Percentiles rank a stretch among this genome's conserved stretches.
Conservation (phyloP, 2,888 invertebrate genomes). For the Onthophagus sagittarius region DNA sequence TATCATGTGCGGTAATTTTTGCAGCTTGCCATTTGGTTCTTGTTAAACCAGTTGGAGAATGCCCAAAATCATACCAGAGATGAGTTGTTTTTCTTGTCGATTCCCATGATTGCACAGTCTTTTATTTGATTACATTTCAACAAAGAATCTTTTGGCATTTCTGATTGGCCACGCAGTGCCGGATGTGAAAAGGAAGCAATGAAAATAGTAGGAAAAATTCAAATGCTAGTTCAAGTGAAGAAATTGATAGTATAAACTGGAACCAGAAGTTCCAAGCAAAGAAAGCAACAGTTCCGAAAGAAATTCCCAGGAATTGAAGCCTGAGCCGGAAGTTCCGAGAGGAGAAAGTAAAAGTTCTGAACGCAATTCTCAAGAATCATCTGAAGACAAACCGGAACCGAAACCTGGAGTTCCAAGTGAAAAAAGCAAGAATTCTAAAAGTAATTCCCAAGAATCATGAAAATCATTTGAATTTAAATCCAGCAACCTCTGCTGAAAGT, state of each 20-base stretch:
- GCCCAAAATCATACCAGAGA: background rate
- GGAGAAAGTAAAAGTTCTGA: too few species aligned
- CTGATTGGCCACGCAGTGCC: slow-evolving; percentile 11
- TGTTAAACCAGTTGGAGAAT: slow-evolving; percentile 12
- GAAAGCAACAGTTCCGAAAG: background rate
- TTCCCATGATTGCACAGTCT: slow-evolving; percentile 19
- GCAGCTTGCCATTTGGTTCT: background rate
- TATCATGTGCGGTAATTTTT: background rate
- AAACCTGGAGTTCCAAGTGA: too few species aligned
- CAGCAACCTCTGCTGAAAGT: background rate
- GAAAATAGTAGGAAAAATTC: background rate
- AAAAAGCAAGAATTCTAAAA: too few species aligned
- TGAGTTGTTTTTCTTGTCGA: slow-evolving; percentile 15
- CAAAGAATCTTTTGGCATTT: slow-evolving; percentile 3
- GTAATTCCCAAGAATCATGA: background rate
- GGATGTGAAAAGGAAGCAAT: background rate
- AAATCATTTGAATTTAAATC: background rate
- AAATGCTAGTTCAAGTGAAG: background rate
- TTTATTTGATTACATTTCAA: slow-evolving; percentile 18
- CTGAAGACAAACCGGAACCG: too few species aligned
- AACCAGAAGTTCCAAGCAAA: background rate
- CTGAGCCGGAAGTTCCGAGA: too few species aligned
- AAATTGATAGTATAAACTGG: background rate
- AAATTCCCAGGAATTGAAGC: too few species aligned
- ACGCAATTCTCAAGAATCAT: too few species aligned